phyloP scores from a whole-genome alignment of 2,113 vertebrate genomes.

The Anguilla japonica region DNA sequence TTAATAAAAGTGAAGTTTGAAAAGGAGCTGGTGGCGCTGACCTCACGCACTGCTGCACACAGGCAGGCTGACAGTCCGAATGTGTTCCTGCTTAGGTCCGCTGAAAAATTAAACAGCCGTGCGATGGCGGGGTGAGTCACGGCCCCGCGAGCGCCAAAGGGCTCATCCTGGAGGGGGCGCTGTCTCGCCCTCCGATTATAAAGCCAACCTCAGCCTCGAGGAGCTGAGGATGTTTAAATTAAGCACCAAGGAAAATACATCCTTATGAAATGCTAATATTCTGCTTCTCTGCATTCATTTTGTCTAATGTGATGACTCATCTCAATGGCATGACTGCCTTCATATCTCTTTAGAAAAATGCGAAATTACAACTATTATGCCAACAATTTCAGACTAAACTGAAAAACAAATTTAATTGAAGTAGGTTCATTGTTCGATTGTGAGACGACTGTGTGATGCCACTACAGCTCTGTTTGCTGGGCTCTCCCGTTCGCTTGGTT shows the following conservation, averaged over 20 bases:
- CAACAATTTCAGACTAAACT: background rate
- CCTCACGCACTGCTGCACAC: constrained; percentile 21
- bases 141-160: background rate
- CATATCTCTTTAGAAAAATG: no score
- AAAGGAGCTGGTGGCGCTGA: constrained; percentile 24
- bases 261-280: background rate
- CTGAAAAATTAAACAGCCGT: constrained; percentile 29
- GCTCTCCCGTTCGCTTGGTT: no score
- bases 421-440: no score
- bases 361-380: no score
- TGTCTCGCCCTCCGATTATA: background rate
- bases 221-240: background rate
- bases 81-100: constrained; percentile 28
- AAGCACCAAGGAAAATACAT: background rate
- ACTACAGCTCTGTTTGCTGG: no score
- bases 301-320: background rate
- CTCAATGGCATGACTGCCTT: background rate
- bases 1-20: constrained; percentile 19
- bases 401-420: no score
- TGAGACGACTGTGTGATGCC: no score
- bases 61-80: constrained; percentile 26
- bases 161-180: background rate
- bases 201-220: background rate
- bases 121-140: constrained; percentile 2
- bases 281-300: background rate